Evolutionary conservation across 2,113 vertebrate species (phyloP), one percentile per base, ranked within the genome.

Genomic region (Perca flavescens): DNA sequence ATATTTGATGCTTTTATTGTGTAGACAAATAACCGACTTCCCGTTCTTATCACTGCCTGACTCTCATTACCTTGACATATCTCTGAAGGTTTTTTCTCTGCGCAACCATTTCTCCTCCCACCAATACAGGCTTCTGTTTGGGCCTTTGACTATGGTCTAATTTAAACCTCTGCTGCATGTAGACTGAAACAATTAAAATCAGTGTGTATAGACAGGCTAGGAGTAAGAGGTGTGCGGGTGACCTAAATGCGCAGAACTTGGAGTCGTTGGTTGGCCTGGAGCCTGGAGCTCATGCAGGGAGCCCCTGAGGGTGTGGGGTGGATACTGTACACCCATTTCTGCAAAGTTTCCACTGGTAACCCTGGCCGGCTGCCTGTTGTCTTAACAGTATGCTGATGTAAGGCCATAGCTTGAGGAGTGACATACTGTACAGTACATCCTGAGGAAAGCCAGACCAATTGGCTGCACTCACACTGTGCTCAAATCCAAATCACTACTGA

Each of bases 381-480:
- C 86, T 90, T 86, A 86, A 80, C 87, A 88, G 84, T 85, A 85
- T 6, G 87, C 71, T 91, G 91, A 93, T 87, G 89, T 93, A 90
- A 92, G 85, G 84, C 79, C 46, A 58, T 74, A 73, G 82, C 74
- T 56, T 63, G 82, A 80, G 77, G 79, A 92, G 82, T 86, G 85
- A 87, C 91, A 91, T 85, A 85, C 90, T 86, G 84, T 84, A 92
- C 89, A 83, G 79, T 80, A 28, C 73, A 28, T 77, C 49, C 52
- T 57, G 83, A 88, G 74, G 62, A 82, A 83, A 86, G 70, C 82
- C 88, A 91, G 84, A 89, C 81, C 60, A 64, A 56, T 43, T 82
- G 80, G 71, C 82, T 86, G 71, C 68, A 50, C 63, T 65, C 75
- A 74, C 62, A 61, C 47, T 88, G 88, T 75, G 78, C 74, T 88